Base-by-base conservation (phyloP, 2,113 vertebrate genomes). In the Chionomys nivalis region DNA sequence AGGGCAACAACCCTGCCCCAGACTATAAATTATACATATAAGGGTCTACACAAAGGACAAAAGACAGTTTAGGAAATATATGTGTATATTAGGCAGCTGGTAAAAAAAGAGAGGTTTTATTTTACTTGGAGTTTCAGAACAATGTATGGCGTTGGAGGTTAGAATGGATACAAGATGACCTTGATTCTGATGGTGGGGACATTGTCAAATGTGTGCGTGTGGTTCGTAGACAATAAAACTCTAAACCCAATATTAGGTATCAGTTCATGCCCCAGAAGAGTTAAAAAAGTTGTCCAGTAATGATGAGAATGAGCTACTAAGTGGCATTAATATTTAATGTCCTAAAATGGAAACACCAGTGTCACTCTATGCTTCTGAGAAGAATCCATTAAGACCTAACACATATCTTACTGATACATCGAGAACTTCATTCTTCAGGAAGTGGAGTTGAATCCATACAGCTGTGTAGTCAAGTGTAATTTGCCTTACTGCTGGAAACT, bases 361-460 rank as follows among this genome's bases (percentile, higher is more conserved):
- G 10, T 44, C 5, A 13, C 8, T 31, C 63, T 36, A 42, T 88
- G 33, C 24, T 86, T 94, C 77, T 85, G 36, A 76, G 17, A 87
- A 17, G 9, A 77, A 81, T 76, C 36, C 36, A 72, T 65, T 81
- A 91, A 55, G 90, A 81, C 55, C 17, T 36, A 52, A 95, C 92
- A 26, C 13, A 33, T 65, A 94, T 93, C 90, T 96, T 19, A 94
- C 24, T 68, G 72, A 72, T 3, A 91, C n/a, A 91, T 24, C 85
- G 89, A 92, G 88, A 85, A 68, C 90, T 23, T 36, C 72, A 36
- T 42, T 95, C 33, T 76, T 95, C 91, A 86, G 66, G 87, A 89
- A 95, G 52, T 33, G 42, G 55, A 47, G 7, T 47, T 88, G 87
- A 91, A 78, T 76, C 68, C 42, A 65, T 65, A 79, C 65, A 88